phyloP scores from a whole-genome alignment of 1,140 invertebrate species.

The Pectinophora gossypiella region DNA sequence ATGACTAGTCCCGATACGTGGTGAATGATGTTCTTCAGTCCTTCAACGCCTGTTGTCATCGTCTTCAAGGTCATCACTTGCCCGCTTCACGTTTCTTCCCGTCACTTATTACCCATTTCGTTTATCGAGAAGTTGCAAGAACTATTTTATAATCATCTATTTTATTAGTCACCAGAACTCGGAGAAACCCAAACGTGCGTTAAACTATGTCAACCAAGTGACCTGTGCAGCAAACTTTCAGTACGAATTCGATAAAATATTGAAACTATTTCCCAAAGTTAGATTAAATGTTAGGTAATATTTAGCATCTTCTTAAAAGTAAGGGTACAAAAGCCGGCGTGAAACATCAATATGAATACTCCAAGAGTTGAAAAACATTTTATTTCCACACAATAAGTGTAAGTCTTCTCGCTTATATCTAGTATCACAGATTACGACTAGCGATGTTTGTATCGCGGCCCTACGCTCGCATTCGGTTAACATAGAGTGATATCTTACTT shows the following conservation, averaged over 20 bases:
- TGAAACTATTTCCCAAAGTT: too few species aligned
- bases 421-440: conserved; percentile 47
- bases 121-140: conserved; percentile 20
- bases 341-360: conserved; percentile 57
- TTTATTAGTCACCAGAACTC: background rate
- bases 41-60: too few species aligned
- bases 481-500: conserved; percentile 64
- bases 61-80: too few species aligned
- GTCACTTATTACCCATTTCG: too few species aligned
- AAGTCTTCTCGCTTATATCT: conserved; percentile 38
- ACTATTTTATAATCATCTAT: conserved; percentile 4
- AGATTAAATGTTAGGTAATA: too few species aligned
- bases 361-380: conserved; percentile 59
- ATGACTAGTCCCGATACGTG: too few species aligned
- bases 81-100: too few species aligned
- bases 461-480: conserved; percentile 40
- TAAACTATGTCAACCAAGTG: background rate
- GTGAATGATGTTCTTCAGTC: too few species aligned
- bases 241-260: too few species aligned
- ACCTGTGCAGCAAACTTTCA: too few species aligned
- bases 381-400: conserved; percentile 55
- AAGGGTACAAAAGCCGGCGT: conserved; percentile 39
- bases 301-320: conserved; percentile 25
- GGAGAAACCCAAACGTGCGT: background rate
- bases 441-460: conserved; percentile 9